Conservation (phyloP, 2,113 vertebrate genomes). For the Cricetomys ansorgei region DNA sequence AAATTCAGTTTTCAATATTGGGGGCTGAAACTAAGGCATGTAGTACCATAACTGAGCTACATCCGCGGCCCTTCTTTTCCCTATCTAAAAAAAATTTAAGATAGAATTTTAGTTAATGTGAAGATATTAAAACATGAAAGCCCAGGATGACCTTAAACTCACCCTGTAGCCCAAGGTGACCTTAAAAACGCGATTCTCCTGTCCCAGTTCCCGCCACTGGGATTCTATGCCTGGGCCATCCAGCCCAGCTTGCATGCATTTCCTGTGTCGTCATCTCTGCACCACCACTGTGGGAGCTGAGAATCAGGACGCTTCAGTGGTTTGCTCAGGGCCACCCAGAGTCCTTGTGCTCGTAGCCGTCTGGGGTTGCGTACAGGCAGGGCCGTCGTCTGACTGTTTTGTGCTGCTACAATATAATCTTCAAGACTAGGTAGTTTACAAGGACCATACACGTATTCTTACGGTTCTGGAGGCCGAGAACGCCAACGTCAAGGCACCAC, state of each 20-base stretch:
- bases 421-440: neutral
- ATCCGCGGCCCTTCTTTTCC: neutral
- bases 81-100: neutral
- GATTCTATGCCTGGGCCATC: neutral
- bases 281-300: neutral
- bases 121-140: neutral
- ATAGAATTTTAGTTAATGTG: neutral
- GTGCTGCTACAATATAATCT: neutral
- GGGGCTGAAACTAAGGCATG: neutral
- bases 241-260: neutral
- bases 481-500: neutral
- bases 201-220: neutral
- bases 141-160: neutral
- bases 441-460: neutral
- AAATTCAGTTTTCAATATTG: neutral
- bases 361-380: neutral
- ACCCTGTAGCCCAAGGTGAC: neutral
- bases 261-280: neutral
- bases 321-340: neutral
- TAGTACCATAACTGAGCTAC: neutral
- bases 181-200: neutral
- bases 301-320: neutral
- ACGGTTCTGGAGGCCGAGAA: neutral
- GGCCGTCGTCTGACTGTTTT: neutral
- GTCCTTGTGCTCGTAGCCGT: neutral